These are phyloP conservation scores for Rhynchonema sp. DNA, from an alignment of 2,888 invertebrate genomes.

Conservation along the genomic window DNA sequence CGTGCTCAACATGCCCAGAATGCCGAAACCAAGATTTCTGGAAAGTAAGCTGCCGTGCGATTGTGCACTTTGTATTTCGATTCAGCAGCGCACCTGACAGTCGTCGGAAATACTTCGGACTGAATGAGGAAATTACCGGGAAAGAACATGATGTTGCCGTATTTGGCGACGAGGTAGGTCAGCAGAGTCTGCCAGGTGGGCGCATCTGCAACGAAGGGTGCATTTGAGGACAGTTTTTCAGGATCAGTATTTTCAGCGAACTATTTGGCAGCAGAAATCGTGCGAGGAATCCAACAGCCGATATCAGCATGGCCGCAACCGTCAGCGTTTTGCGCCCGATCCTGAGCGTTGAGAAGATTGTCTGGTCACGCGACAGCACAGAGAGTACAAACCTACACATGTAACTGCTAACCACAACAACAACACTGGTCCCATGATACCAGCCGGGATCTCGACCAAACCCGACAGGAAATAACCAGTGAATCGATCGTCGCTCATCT, in stretches of 20 bases:
- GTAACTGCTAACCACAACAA: neutral
- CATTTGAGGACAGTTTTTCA: neutral
- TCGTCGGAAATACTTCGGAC: neutral
- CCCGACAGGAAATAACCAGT: neutral
- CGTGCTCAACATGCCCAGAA: conserved; percentile 19
- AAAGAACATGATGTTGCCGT: neutral
- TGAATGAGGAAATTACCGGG: neutral
- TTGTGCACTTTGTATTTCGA: neutral
- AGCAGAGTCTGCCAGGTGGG: neutral
- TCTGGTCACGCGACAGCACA: too few species aligned
- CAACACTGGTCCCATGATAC: neutral
- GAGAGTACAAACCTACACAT: too few species aligned
- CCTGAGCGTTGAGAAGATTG: too few species aligned
- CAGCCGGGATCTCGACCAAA: neutral
- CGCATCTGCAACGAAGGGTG: neutral
- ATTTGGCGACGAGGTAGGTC: neutral
- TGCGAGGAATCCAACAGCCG: too few species aligned
- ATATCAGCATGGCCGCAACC: too few species aligned
- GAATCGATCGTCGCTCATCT: neutral
- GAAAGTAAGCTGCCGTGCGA: neutral
- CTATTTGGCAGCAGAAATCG: neutral
- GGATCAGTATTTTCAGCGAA: neutral
- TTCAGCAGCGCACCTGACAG: neutral
- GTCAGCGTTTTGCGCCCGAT: too few species aligned
- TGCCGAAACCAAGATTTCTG: conserved; percentile 19